Evolutionary conservation across 2,888 invertebrate genomes (phyloP), one percentile per base, ranked within the genome.

Genomic region (Alloscopus bannaensis): DNA sequence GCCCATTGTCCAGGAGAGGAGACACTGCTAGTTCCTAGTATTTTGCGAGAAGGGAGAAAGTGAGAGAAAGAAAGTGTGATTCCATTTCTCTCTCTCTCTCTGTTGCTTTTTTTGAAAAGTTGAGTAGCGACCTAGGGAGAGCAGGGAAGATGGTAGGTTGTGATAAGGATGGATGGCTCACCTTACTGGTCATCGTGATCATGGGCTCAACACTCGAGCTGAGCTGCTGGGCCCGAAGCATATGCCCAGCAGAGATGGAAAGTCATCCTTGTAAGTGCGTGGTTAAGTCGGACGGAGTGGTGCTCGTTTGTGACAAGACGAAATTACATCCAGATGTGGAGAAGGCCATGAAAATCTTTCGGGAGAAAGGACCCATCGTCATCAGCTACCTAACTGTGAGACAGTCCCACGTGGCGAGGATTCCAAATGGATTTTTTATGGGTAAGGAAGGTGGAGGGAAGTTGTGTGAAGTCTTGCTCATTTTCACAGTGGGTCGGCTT

Each of bases 381-480:
- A 95, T 96, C 85, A 95, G 94, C 89, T 96, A 96, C 89, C 90
- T 96, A 85, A 96, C 95, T 88, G 90, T 96, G 80, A 92, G 95
- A 73, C 95, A 95, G 89, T 95, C 95, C 88, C 93, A 93, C 88
- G 89, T 96, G 86, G 93, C 94, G 28, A 95, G 95, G 88, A 90
- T 96, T 68, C 94, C 95, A 80, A 94, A 86, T 68, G 84, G 84
- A 88, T 92, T 96, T 81, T 95, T 96, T 89, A 91, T 96, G 77
- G 95, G 86, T 86, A 71, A 52, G 16, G 18, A 36, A n/a, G n/a
- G n/a, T n/a, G n/a, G n/a, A n/a, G n/a, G n/a, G n/a, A n/a, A n/a
- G n/a, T n/a, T n/a, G n/a, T n/a, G n/a, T n/a, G n/a, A n/a, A n/a
- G n/a, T n/a, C n/a, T n/a, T n/a, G n/a, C n/a, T n/a, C n/a, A n/a